Percentiles rank a stretch among this genome's conserved stretches.
These are phyloP conservation scores for Dromius quadrimaculatus DNA, from an alignment of 2,888 invertebrate genomes.

Conservation along the genomic window DNA sequence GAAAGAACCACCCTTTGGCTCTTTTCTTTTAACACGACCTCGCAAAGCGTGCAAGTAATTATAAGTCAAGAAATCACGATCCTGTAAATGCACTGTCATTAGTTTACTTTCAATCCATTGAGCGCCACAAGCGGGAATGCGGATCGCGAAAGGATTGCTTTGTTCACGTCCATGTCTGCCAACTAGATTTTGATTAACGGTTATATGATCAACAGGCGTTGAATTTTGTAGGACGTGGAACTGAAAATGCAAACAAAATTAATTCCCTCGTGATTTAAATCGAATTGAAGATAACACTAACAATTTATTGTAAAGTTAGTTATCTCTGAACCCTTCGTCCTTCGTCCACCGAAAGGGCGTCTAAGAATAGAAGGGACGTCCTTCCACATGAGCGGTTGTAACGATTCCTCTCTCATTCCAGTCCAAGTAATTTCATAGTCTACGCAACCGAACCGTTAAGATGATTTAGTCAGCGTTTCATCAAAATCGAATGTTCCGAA, in stretches of 20 bases:
- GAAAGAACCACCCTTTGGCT: too few relatives aligned
- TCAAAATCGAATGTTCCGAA: constrained; percentile 48
- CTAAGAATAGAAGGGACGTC: too few relatives aligned
- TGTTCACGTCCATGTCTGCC: constrained; percentile 6
- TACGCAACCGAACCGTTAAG: constrained; percentile 37
- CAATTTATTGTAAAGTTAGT: too few relatives aligned
- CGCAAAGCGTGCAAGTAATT: constrained; percentile 27
- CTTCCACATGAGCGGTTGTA: too few relatives aligned
- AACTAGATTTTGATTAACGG: constrained; percentile 36
- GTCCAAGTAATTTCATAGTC: constrained; percentile 47
- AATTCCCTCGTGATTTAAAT: too few relatives aligned
- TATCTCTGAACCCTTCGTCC: too few relatives aligned
- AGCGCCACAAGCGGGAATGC: constrained; percentile 1
- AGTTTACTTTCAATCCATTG: constrained; percentile 21
- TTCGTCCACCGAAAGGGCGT: too few relatives aligned
- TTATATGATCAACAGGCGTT: constrained; percentile 20
- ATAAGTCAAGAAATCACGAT: constrained; percentile 23
- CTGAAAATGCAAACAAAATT: too few relatives aligned
- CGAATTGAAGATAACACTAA: too few relatives aligned
- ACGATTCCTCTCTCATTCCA: too few relatives aligned
- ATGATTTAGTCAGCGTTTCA: constrained; percentile 46
- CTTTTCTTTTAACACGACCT: background rate
- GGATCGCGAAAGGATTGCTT: constrained; percentile 2
- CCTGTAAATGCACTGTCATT: constrained; percentile 34
- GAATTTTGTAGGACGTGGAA: background rate